Evolutionary conservation across 2,113 vertebrate species (phyloP).

Genomic region (Trogon melanurus): DNA sequence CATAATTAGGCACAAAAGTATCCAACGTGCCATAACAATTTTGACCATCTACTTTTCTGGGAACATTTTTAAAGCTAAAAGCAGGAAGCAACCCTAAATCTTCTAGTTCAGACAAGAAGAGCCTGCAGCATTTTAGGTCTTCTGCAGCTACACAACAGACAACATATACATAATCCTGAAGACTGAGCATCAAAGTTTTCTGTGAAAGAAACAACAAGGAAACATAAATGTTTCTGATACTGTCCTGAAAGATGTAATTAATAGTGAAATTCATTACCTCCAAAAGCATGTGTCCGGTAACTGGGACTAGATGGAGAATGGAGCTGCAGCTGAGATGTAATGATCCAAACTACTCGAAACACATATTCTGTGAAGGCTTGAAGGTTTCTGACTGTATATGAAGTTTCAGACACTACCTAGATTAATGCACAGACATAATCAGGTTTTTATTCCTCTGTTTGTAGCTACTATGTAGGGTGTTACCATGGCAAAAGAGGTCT

Average conservation of each 20-base stretch:
- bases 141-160: neutral
- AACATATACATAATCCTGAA: neutral
- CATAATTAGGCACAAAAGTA: neutral
- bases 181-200: neutral
- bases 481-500: neutral
- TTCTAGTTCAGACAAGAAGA: neutral
- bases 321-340: slow-evolving; percentile 73
- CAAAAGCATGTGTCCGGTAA: slow-evolving; percentile 74
- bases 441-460: neutral
- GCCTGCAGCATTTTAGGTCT: neutral
- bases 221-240: neutral
- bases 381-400: slow-evolving; percentile 63
- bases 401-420: slow-evolving; percentile 71
- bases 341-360: slow-evolving; percentile 79
- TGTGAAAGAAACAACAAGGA: neutral
- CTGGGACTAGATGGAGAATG: slow-evolving; percentile 67
- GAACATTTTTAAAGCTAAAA: neutral
- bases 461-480: neutral
- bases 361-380: slow-evolving; percentile 77
- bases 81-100: neutral
- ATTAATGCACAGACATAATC: neutral
- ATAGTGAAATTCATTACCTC: slow-evolving; percentile 64
- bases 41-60: neutral
- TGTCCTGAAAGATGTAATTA: neutral
- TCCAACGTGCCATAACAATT: neutral